These are phyloP conservation scores for Crematogaster levior DNA, from an alignment of 2,888 invertebrate genomes.

Conservation along the genomic window DNA sequence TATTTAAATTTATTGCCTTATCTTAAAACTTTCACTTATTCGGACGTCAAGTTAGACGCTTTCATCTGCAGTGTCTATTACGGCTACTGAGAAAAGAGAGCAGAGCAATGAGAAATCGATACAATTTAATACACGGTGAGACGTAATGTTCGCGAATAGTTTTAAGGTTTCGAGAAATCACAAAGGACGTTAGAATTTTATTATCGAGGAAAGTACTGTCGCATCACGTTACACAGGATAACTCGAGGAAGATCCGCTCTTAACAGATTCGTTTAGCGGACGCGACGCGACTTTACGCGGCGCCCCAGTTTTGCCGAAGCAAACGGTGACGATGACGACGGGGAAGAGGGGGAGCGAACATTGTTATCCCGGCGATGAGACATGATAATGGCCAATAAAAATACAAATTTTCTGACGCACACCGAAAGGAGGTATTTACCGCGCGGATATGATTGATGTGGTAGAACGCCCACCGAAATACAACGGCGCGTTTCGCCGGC, in stretches of 20 bases:
- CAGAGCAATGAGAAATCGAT: neutral
- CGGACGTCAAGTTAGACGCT: neutral
- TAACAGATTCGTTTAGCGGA: constrained; percentile 6
- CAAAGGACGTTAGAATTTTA: neutral
- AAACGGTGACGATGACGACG: constrained; percentile 5
- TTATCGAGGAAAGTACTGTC: neutral
- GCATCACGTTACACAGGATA: neutral
- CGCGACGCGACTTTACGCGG: neutral
- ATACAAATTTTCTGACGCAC: constrained; percentile 76
- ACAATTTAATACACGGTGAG: neutral
- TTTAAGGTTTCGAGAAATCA: neutral
- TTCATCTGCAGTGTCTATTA: neutral
- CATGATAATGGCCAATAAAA: constrained; percentile 73
- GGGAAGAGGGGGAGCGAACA: neutral
- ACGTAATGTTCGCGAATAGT: neutral
- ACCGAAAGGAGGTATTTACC: constrained; percentile 78
- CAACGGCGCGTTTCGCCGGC: constrained; percentile 78
- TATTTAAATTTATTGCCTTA: constrained; percentile 37
- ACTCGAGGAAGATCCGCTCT: constrained; percentile 15
- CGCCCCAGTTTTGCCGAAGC: constrained; percentile 9
- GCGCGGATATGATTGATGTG: constrained; percentile 81
- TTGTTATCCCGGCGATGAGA: constrained; percentile 52
- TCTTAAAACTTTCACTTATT: constrained; percentile 29
- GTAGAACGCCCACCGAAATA: constrained; percentile 82
- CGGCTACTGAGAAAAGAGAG: neutral